Evolutionary conservation across 2,888 invertebrate species (phyloP), one percentile per base, ranked within the genome.

Genomic region (Oegoconia quadripuncta): DNA sequence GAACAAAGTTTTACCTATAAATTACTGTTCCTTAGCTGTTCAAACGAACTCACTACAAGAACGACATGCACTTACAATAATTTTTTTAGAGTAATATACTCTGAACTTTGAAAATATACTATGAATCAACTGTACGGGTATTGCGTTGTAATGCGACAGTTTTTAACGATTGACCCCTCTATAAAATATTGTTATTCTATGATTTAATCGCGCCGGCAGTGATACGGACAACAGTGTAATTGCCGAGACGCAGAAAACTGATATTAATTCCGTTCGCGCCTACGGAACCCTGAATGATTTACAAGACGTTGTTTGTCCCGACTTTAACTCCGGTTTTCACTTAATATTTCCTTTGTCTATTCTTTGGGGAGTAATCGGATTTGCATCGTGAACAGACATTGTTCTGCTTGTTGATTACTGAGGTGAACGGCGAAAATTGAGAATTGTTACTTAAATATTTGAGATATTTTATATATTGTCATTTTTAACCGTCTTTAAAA

Each of bases 201-300:
- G 70, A 9, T 39, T 42, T 52, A 64, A 65, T 69, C 59, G 56
- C 46, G 48, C 40, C 47, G 47, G 61, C 81, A 80, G 77, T 83
- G 81, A 81, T 83, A 82, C 81, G 63, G 70, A 63, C 75, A 74
- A 64, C 71, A 61, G 55, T 66, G 78, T 83, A 83, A 84, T 84
- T 81, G 83, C 64, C 57, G 54, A 52, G 78, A 77, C 76, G 75
- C 67, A 80, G 75, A 78, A 79, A 81, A 81, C 73, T 71, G 79
- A 74, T 84, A 86, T 83, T 78, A 79, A 78, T 77, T 74, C 60
- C 65, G 65, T 67, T 72, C 66, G 62, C 69, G 65, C 68, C 56
- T 60, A 60, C 65, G 42, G 39, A 39, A 41, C 50, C 51, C 55
- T 71, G 64, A 68, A 70, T 70, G 71, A 75, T 76, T 81, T 74